Conservation (phyloP, 2,888 invertebrate genomes). For the Keiferia lycopersicella region DNA sequence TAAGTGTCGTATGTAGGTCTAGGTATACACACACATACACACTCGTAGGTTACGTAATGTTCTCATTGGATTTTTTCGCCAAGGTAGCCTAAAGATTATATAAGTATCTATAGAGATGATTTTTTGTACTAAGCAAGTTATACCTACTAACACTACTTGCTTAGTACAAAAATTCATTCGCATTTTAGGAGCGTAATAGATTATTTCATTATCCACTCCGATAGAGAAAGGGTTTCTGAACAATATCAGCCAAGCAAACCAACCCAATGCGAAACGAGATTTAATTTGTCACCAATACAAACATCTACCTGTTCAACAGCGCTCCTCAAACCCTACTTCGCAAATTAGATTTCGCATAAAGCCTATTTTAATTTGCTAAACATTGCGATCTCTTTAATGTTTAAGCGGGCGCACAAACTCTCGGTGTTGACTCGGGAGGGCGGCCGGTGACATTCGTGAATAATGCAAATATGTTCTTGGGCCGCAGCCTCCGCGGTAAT, state of each 20-base stretch:
- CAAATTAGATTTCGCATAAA: slow-evolving; percentile 80
- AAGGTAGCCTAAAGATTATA: too few relatives aligned
- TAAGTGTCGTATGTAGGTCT: too few relatives aligned
- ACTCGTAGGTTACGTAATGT: too few relatives aligned
- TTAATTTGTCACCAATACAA: slow-evolving; percentile 77
- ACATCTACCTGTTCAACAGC: slow-evolving; percentile 60
- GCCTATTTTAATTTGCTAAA: slow-evolving; percentile 81
- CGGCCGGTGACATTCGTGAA: slow-evolving; percentile 65
- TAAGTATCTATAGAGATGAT: too few relatives aligned
- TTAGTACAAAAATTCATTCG: too few relatives aligned
- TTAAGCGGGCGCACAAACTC: slow-evolving; percentile 69
- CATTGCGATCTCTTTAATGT: slow-evolving; percentile 76
- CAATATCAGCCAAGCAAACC: slow-evolving; percentile 46
- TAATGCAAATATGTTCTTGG: slow-evolving; percentile 73
- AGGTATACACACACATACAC: too few relatives aligned
- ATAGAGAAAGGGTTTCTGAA: slow-evolving; percentile 13
- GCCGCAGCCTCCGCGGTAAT: slow-evolving; percentile 61
- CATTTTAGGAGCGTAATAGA: neutral
- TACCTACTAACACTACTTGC: too few relatives aligned
- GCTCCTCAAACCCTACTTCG: slow-evolving; percentile 69
- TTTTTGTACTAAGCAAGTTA: too few relatives aligned
- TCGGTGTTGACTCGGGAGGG: slow-evolving; percentile 58
- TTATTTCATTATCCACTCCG: neutral
- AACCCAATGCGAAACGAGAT: slow-evolving; percentile 63
- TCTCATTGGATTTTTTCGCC: too few relatives aligned